These are phyloP conservation scores for Anastrepha ludens DNA, from an alignment of 1,140 invertebrate species.

Conservation along the genomic window DNA sequence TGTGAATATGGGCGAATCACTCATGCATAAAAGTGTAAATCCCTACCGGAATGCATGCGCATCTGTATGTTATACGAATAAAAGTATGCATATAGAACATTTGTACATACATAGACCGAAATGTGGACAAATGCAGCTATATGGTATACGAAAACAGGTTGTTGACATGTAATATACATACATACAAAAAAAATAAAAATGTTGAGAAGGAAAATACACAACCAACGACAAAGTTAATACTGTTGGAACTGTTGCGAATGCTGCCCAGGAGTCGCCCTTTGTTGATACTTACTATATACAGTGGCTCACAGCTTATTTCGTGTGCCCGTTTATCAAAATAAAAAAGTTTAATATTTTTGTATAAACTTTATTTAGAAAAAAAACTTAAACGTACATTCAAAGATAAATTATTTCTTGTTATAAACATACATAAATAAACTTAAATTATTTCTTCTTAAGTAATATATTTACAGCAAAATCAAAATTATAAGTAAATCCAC, in stretches of 20 bases:
- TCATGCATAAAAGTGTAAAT: conserved; percentile 7
- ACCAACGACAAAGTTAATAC: neutral
- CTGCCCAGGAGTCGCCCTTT: neutral
- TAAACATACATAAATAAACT: no score
- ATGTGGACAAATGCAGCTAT: neutral
- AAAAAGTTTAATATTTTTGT: no score
- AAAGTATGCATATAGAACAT: neutral
- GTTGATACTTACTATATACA: neutral
- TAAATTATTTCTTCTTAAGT: no score
- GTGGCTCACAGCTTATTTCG: no score
- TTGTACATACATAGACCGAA: neutral
- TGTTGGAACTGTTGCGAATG: neutral
- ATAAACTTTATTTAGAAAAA: no score
- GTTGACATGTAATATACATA: neutral
- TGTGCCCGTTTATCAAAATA: no score
- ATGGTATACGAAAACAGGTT: neutral
- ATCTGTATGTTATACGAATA: neutral
- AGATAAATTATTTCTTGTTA: no score
- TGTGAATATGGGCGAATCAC: conserved; percentile 6
- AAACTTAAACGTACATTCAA: no score
- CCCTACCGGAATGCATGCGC: neutral
- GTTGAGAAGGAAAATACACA: neutral
- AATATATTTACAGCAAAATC: no score
- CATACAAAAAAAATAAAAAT: neutral
- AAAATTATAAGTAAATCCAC: no score